Evolutionary conservation across 1,140 invertebrate species (phyloP).

Genomic region (Anadara kagoshimensis): DNA sequence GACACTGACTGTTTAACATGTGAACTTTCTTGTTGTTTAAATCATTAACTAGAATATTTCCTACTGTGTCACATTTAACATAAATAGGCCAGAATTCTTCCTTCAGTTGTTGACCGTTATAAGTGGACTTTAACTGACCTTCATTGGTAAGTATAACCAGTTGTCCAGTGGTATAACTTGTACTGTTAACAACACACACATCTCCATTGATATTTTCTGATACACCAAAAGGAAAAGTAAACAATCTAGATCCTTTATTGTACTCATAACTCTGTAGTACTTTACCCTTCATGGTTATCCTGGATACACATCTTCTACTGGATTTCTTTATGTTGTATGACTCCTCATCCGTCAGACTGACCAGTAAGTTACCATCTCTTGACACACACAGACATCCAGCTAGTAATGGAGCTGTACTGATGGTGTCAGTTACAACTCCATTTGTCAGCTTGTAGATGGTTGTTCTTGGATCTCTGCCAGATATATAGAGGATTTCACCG

Average conservation of each 20-base stretch:
- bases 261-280: background rate
- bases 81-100: background rate
- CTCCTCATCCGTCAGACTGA: background rate
- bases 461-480: too few relatives aligned
- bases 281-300: constrained; percentile 2
- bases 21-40: too few relatives aligned
- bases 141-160: background rate
- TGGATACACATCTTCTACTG: background rate
- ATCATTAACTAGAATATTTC: background rate
- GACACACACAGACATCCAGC: too few relatives aligned
- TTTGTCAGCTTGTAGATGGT: too few relatives aligned
- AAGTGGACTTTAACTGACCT: background rate
- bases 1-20: too few relatives aligned
- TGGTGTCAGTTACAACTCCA: too few relatives aligned
- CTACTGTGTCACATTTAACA: background rate
- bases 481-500: too few relatives aligned
- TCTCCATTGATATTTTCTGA: constrained; percentile 4
- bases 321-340: background rate
- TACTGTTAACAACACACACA: background rate
- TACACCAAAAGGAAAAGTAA: background rate
- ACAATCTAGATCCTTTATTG: background rate
- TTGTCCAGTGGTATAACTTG: background rate
- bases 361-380: background rate
- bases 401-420: too few relatives aligned
- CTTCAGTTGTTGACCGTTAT: background rate